Evolutionary conservation across 92 coral and sea anemone genomes (phyloP).

Genomic region (Umimayanthus chanpuru): DNA sequence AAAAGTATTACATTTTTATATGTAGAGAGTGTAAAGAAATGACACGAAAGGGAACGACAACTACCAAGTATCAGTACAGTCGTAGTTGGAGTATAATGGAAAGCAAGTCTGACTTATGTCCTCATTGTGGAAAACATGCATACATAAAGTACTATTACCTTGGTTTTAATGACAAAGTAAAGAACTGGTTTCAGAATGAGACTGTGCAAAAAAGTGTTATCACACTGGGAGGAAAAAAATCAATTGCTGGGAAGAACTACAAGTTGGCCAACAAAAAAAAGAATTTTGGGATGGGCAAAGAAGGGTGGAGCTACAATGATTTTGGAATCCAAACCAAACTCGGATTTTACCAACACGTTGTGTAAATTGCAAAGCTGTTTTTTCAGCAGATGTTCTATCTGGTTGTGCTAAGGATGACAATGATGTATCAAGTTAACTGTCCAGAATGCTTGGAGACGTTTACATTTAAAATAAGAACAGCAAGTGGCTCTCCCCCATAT

Average conservation of each 20-base stretch:
- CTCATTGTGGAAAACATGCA: slow-evolving; percentile 53
- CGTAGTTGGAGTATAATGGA: slow-evolving; percentile 63
- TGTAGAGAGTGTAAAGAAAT: slow-evolving; percentile 52
- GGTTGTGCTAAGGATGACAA: slow-evolving; percentile 2
- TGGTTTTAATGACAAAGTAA: slow-evolving; percentile 47
- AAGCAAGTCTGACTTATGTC: slow-evolving; percentile 32
- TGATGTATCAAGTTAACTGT: slow-evolving; percentile 40
- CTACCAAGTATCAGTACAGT: slow-evolving; percentile 46
- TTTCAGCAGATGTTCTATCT: slow-evolving; percentile 41
- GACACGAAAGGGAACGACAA: slow-evolving; percentile 48
- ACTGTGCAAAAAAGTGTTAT: slow-evolving; percentile 65
- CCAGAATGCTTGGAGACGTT: slow-evolving; percentile 27
- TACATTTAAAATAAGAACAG: slow-evolving; percentile 5
- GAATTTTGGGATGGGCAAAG: slow-evolving; percentile 73
- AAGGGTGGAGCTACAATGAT: slow-evolving; percentile 65
- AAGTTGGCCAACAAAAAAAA: slow-evolving; percentile 57
- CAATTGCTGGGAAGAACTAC: slow-evolving; percentile 57
- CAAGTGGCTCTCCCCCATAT: slow-evolving; percentile 41
- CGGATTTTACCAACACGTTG: slow-evolving; percentile 63
- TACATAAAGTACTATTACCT: slow-evolving; percentile 62
- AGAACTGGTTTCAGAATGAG: slow-evolving; percentile 42
- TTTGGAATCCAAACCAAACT: slow-evolving; percentile 57
- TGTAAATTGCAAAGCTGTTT: slow-evolving; percentile 12
- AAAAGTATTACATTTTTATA: slow-evolving; percentile 68
- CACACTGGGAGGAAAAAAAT: slow-evolving; percentile 58